Evolutionary conservation across 1,140 invertebrate genomes (phyloP).

Genomic region (Zaprionus taronus): DNA sequence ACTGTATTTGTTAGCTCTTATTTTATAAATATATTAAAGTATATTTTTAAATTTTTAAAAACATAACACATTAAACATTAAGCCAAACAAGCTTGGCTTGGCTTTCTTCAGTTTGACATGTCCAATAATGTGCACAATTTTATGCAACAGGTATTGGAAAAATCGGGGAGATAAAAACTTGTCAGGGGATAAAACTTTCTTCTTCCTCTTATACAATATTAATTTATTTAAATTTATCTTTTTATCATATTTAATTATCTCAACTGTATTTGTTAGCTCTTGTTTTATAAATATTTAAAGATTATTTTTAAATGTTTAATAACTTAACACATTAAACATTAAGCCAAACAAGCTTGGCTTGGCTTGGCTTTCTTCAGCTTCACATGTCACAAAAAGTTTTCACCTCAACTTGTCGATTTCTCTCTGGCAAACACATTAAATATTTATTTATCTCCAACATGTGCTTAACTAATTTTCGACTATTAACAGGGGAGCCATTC

Average conservation of each 20-base stretch:
- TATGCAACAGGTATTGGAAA: too few species aligned
- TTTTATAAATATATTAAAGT: neutral
- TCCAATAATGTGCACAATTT: too few species aligned
- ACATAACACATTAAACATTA: neutral
- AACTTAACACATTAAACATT: neutral
- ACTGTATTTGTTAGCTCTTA: neutral
- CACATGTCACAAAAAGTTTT: neutral
- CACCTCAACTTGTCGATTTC: neutral
- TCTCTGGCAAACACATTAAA: neutral
- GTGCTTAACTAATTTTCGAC: conserved; percentile 60
- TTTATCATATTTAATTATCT: neutral
- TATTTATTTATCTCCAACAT: conserved; percentile 40
- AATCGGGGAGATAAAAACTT: too few species aligned
- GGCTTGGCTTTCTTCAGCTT: neutral
- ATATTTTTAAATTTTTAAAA: neutral
- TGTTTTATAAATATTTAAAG: neutral
- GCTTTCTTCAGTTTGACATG: neutral
- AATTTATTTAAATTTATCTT: neutral
- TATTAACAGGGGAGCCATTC: conserved; percentile 52
- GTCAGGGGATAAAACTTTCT: too few species aligned
- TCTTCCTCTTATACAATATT: too few species aligned
- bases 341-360: too few species aligned
- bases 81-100: too few species aligned
- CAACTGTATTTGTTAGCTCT: neutral
- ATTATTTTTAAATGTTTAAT: neutral